These are phyloP conservation scores for Carpatolechia fugitivella DNA, from an alignment of 2,888 invertebrate species.

Conservation along the genomic window DNA sequence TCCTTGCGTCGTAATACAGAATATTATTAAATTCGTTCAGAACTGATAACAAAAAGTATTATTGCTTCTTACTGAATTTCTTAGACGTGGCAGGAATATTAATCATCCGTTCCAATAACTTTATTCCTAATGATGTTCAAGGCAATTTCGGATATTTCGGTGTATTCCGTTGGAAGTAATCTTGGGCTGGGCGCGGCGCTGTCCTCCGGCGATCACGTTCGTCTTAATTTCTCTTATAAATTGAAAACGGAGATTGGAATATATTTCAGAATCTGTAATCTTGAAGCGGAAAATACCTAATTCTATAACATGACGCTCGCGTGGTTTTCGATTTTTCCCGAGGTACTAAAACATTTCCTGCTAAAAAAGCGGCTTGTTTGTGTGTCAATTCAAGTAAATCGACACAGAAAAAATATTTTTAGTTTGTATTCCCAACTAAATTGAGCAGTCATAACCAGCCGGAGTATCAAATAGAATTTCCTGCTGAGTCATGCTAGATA, in stretches of 20 bases:
- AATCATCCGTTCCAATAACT: conserved; percentile 29
- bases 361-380: too few relatives aligned
- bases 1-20: too few relatives aligned
- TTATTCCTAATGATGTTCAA: conserved; percentile 26
- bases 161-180: conserved; percentile 1
- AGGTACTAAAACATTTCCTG: too few relatives aligned
- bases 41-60: not conserved
- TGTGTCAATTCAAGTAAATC: too few relatives aligned
- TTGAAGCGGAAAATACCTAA: not conserved
- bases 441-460: too few relatives aligned
- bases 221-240: conserved; percentile 18
- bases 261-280: conserved; percentile 10
- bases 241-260: conserved; percentile 20
- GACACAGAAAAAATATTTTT: too few relatives aligned
- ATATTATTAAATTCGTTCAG: not conserved
- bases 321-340: too few relatives aligned
- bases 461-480: not conserved
- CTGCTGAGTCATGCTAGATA: not conserved
- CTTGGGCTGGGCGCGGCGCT: not conserved
- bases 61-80: not conserved
- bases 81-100: conserved; percentile 29
- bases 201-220: conserved; percentile 16
- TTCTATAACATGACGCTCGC: not conserved
- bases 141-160: conserved; percentile 27
- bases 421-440: too few relatives aligned